Base-by-base conservation (phyloP, 2,113 vertebrate genomes). In the Hyaena hyaena region DNA sequence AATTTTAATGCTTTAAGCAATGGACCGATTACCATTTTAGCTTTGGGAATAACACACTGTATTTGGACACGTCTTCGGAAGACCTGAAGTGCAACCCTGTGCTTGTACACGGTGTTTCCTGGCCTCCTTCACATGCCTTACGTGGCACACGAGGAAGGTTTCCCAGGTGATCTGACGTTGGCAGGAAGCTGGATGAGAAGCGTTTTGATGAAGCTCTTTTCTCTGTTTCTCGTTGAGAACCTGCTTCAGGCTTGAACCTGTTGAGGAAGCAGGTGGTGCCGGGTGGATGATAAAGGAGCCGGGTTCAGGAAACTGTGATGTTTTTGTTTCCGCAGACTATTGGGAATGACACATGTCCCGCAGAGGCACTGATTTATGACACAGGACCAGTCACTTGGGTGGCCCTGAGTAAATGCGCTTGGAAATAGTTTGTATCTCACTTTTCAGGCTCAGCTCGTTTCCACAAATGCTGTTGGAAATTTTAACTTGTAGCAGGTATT, bases 81-180 rank as follows among this genome's bases (percentile, higher is more conserved):
- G 39, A 7, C 1, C 39, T 39, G 39, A 39, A 39, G 39, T 39
- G 39, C 39, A 45, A 0, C 11, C 2, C 19, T 24, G 39, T 43
- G 11, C 15, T 17, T 10, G 16, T 8, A 0, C 21, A 19, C 5
- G 7, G 0, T 15, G 87, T 12, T 10, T n/a, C 73, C 39, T 48
- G 21, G 14, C 12, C 65, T 66, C 31, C 10, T 31, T 48, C 39
- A 1, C 16, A 4, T 1, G 4, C 21, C 43, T 50, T 3, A n/a
- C 39, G 5, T 24, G 58, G 33, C 58, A 50, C 14, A 48, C 31
- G 24, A 11, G 48, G 43, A 11, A 65, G 11, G 17, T 3, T 0
- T 9, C 5, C 69, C 35, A 17, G 1, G 1, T 12, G n/a, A 19
- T 9, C 33, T 17, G 43, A 14, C 1, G 0, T 10, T 66, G 43